phyloP scores from a whole-genome alignment of 2,888 invertebrate species.

The Corythucha ciliata region DNA sequence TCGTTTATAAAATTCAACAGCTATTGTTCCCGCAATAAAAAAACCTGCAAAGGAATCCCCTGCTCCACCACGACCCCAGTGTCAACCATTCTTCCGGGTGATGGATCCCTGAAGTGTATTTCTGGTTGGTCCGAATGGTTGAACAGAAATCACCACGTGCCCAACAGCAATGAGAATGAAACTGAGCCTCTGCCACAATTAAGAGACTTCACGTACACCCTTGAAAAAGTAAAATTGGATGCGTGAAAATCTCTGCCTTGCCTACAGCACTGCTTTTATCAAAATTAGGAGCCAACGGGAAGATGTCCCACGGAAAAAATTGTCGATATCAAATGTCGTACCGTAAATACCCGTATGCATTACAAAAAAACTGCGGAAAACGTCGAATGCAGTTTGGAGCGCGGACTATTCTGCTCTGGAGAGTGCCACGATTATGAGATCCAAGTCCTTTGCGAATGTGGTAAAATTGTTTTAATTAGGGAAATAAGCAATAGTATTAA shows the following conservation, averaged over 20 bases:
- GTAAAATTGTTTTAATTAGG: constrained; percentile 28
- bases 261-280: too few relatives aligned
- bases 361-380: constrained; percentile 63
- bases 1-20: constrained; percentile 27
- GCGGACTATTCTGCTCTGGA: constrained; percentile 58
- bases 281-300: constrained; percentile 17
- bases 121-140: constrained; percentile 75
- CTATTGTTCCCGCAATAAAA: constrained; percentile 58
- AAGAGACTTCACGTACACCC: constrained; percentile 30
- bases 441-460: constrained; percentile 60
- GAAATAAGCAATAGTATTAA: background rate
- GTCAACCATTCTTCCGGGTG: constrained; percentile 30
- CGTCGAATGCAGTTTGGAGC: constrained; percentile 64
- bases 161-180: constrained; percentile 45
- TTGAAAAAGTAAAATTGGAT: too few relatives aligned
- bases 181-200: constrained; percentile 51
- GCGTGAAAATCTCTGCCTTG: too few relatives aligned
- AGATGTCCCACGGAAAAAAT: constrained; percentile 54
- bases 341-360: constrained; percentile 51
- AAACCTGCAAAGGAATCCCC: constrained; percentile 61
- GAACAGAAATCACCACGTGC: constrained; percentile 44
- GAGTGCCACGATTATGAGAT: constrained; percentile 76
- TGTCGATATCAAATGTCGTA: constrained; percentile 66
- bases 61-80: constrained; percentile 43
- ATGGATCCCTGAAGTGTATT: constrained; percentile 48